Percentiles rank a stretch among this genome's conserved stretches.
Evolutionary conservation across 2,888 invertebrate species (phyloP).

Genomic region (Drepanosiphum platanoidis): DNA sequence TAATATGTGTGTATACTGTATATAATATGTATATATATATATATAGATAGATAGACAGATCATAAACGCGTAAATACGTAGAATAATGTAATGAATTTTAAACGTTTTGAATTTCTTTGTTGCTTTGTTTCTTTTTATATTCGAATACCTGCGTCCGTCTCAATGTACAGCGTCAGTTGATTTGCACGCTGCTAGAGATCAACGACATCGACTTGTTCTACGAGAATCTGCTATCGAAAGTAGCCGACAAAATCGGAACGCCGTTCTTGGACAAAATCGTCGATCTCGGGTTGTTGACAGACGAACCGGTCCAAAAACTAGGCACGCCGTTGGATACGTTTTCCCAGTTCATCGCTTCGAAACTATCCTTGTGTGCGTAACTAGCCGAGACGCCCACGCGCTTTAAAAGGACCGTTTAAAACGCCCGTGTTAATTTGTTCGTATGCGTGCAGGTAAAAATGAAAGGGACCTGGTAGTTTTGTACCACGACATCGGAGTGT

Average conservation of each 20-base stretch:
- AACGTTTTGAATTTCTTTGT: neutral
- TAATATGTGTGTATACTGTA: neutral
- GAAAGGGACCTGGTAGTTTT: slow-evolving; percentile 95
- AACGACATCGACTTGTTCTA: slow-evolving; percentile 88
- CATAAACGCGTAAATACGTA: too few species aligned
- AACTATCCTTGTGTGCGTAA: slow-evolving; percentile 78
- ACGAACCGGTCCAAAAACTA: slow-evolving; percentile 82
- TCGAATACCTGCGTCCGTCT: neutral
- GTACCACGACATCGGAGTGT: slow-evolving; percentile 90
- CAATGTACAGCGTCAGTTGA: slow-evolving; percentile 78
- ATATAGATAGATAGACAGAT: too few species aligned
- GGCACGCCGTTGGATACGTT: slow-evolving; percentile 92
- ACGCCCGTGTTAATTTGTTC: too few species aligned
- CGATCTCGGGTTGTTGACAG: slow-evolving; percentile 87
- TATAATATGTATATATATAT: neutral
- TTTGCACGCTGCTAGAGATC: slow-evolving; percentile 86
- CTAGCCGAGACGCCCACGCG: too few species aligned
- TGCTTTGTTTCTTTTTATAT: neutral
- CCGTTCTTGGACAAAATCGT: slow-evolving; percentile 80
- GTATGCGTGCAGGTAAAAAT: slow-evolving; percentile 70
- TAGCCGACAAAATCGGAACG: slow-evolving; percentile 82
- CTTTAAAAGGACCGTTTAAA: too few species aligned
- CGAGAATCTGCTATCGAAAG: slow-evolving; percentile 87
- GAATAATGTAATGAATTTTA: neutral
- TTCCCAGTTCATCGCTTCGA: slow-evolving; percentile 86